Percentiles rank a stretch among this genome's conserved stretches.
phyloP scores from a whole-genome alignment of 2,797 vertebrate genomes.

The Atherinosoma microstoma region DNA sequence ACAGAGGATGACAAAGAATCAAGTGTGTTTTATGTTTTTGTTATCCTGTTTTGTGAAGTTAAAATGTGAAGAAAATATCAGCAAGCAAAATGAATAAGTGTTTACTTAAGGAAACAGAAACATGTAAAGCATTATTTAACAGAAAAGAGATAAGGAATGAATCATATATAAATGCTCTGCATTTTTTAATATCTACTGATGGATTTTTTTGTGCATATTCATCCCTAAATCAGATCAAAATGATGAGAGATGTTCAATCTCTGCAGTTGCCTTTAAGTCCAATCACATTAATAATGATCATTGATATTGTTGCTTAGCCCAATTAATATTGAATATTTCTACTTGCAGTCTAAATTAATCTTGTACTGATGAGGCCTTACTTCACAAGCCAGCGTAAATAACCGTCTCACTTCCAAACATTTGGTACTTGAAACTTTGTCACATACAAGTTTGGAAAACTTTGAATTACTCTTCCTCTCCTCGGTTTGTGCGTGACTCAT shows the following conservation, averaged over 20 bases:
- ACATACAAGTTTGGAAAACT: not conserved
- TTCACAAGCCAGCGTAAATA: not conserved
- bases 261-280: conserved; percentile 28
- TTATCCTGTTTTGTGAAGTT: not conserved
- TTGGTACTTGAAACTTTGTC: conserved; percentile 2
- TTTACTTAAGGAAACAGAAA: not conserved
- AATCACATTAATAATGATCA: not conserved
- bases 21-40: conserved; percentile 1
- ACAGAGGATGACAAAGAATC: not conserved
- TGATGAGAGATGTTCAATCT: conserved; percentile 4
- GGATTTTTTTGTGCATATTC: not conserved
- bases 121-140: not conserved
- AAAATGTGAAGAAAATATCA: not conserved
- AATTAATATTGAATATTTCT: conserved; percentile 1
- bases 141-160: not conserved
- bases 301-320: not conserved
- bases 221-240: not conserved
- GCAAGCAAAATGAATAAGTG: not conserved
- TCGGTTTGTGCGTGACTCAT: not conserved
- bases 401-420: not conserved
- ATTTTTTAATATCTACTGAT: not conserved
- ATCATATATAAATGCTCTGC: not conserved
- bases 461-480: not conserved
- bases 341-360: not conserved
- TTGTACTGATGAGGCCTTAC: conserved; percentile 14